Base-by-base conservation (phyloP, 64 coral and sea anemone species). In the Catalaphyllia jardinei region DNA sequence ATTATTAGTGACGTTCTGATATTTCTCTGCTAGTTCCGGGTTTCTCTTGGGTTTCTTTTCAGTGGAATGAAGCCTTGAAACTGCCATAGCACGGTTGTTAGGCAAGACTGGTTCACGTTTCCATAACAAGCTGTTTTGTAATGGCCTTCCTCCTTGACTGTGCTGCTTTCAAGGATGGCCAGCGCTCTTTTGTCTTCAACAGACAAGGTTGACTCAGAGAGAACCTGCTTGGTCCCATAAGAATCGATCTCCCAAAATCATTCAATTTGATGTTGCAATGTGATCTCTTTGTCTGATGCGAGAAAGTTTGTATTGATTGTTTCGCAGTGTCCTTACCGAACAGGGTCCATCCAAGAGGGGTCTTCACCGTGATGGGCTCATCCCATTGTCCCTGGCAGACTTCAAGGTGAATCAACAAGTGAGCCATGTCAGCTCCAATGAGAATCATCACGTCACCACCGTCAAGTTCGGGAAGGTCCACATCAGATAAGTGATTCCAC, bases 41-140 rank as follows among this genome's bases (percentile, higher is more conserved):
- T 78, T 78, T 39, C n/a, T 52, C 20, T 78, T 55, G n/a, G 25
- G 76, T 73, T 83, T 88, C 42, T 46, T 57, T 22, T 89, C 87
- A 62, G 82, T 62, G 27, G 27, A 50, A 11, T 25, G 49, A 18
- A 89, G 76, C 79, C 92, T 79, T 62, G 46, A 87, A 16, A 85
- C 29, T 6, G 80, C 92, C 77, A 79, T 72, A 12, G 35, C 19
- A 16, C 71, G 59, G 25, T 94, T 89, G 60, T 86, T 94, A n/a
- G 79, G 87, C 51, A 86, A 54, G 35, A 4, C 38, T 52, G 28
- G 54, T 14, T 72, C 52, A 38, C 79, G 51, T 80, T 86, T 84
- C 60, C 84, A 76, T n/a, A 84, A 63, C 72, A 94, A 59, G 60
- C 71, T 83, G 76, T 84, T 54, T 80, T 46, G 50, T 86, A 94